Conservation (phyloP, 2,797 vertebrate genomes). For the Labroides dimidiatus region DNA sequence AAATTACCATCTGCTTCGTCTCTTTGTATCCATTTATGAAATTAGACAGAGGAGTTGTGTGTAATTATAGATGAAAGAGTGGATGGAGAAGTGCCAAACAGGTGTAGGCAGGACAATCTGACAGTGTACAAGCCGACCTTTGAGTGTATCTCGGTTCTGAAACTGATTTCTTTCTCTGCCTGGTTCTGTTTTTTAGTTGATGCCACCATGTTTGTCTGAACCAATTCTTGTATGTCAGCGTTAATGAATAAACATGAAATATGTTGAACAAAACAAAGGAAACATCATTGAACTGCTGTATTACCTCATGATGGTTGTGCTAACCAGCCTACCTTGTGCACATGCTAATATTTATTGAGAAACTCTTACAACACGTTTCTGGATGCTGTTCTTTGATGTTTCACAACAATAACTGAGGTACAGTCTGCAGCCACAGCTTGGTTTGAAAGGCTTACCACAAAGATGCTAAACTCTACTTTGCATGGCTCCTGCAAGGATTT, state of each 20-base stretch:
- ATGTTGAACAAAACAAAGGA: conserved; percentile 39
- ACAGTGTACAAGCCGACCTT: conserved; percentile 21
- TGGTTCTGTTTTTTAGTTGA: conserved; percentile 59
- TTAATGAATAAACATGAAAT: conserved; percentile 66
- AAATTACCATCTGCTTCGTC: conserved; percentile 20
- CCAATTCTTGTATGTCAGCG: conserved; percentile 61
- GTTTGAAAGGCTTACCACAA: neutral
- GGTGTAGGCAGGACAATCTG: conserved; percentile 54
- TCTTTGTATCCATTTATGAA: conserved; percentile 11
- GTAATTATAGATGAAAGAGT: conserved; percentile 9
- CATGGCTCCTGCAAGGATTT: neutral
- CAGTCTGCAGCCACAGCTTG: neutral
- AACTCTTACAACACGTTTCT: neutral
- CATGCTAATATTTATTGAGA: neutral
- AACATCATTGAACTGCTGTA: neutral
- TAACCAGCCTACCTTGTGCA: too few relatives aligned
- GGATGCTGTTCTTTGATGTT: neutral
- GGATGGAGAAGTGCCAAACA: conserved; percentile 36
- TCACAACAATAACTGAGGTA: neutral
- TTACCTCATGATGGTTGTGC: too few relatives aligned
- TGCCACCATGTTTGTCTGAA: conserved; percentile 68
- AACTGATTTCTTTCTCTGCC: conserved; percentile 45
- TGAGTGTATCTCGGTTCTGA: conserved; percentile 32
- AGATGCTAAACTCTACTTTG: neutral
- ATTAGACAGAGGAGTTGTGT: conserved; percentile 15